Base-by-base conservation (phyloP, 2,888 invertebrate species). In the Dolichomitus sp. region DNA sequence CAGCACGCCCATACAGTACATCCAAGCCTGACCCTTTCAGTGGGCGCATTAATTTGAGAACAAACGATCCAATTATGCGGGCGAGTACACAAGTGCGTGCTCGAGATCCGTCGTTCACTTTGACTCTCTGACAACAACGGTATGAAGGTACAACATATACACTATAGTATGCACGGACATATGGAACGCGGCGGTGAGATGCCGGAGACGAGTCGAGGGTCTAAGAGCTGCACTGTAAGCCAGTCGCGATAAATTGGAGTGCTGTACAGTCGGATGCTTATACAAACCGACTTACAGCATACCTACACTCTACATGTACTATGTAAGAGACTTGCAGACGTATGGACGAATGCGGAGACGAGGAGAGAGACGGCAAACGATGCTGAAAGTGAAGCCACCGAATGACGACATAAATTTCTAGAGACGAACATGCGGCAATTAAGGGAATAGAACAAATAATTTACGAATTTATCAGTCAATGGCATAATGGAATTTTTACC, bases 51-150 rank as follows among this genome's bases (percentile, higher is more conserved):
- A 85, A 85, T 83, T 83, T 81, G 74, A 80, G 76, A 85, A 85
- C 83, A 79, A 85, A 83, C 80, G 82, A 83, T 85, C 83, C 85
- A 85, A 85, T 85, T 85, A 83, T 83, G 83, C 73, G 72, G 54
- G 83, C 66, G 76, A 48, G 50, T 76, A 76, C 61, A 83, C 75
- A 66, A 83, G 80, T 83, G 76, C 83, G 80, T 83, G 73, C 76
- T 69, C 70, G 83, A 83, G 76, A 80, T 77, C 80, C 59, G 76
- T 83, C 80, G 83, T 76, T 83, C 80, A 83, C 83, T 83, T 83
- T 63, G 68, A 37, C 68, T 23, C 48, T 42, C 17, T 37, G 42
- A 66, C 75, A 45, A 75, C 30, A 66, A 66, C 52, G 19, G 57
- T 19, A 30, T 23, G 23, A 23, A 23, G 23, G 23, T 23, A 23